Base-by-base conservation (phyloP, 2,888 invertebrate species). In the Siphlonurus alternatus region DNA sequence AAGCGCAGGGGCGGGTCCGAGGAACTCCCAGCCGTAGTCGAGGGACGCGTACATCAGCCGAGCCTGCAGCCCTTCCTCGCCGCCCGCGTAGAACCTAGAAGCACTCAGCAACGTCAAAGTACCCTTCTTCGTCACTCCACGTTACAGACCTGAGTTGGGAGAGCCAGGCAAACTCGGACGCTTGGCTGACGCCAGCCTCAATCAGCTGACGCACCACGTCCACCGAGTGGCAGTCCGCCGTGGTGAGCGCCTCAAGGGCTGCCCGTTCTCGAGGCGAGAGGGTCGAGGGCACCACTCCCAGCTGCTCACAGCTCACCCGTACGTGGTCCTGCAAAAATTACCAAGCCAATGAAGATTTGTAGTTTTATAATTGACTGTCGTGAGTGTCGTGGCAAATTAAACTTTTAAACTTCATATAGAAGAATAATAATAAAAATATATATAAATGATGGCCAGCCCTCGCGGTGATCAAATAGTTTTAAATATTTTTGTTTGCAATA, bases 41-140 rank as follows among this genome's bases (percentile, higher is more conserved):
- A 92, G 86, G 2, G 83, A 83, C 0, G 91, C 89, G 73, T 91
- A 90, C 65, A 88, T 87, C 68, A 92, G 86, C 72, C 86, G 81
- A 0, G 91, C 87, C 66, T 77, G 74, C 10, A 84, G 83, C 69
- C 80, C 80, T 68, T 86, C 83, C 15, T 76, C 71, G 62, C 75
- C 74, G 70, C 82, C 79, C 83, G 87, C 87, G 73, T 92, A 92
- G 68, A 77, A 77, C 63, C 74, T 72, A 38, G 5, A 38, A 5
- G 22, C 38, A 38, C 15, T 5, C 5, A 5, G 38, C 15, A 38
- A 38, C 38, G 15, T 10, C 15, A 38, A 15, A 10, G 15, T 10
- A 10, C 38, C 5, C 7, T 38, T 38, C 15, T 10, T 38, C 15
- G 38, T 10, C 38, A 38, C 38, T 38, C 38, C 38, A 38, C 15